Evolutionary conservation across 2,113 vertebrate genomes (phyloP).

Genomic region (Puntigrus tetrazona): DNA sequence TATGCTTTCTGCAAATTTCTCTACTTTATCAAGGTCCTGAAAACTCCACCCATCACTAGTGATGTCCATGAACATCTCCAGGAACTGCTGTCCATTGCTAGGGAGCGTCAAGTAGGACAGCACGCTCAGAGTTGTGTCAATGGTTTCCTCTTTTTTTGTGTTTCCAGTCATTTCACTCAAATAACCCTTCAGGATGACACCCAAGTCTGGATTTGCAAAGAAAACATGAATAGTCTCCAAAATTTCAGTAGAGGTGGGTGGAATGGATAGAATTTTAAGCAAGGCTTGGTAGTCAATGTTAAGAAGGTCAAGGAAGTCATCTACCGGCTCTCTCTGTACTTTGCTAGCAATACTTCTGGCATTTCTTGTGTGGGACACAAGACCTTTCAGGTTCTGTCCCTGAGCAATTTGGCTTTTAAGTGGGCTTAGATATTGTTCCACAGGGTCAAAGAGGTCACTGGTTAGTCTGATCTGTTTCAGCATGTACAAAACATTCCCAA

Average conservation of each 20-base stretch:
- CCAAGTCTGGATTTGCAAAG: conserved; percentile 70
- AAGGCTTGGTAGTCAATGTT: conserved; percentile 69
- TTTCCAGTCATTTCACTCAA: conserved; percentile 57
- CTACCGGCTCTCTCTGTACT: conserved; percentile 58
- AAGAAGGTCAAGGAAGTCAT: conserved; percentile 72
- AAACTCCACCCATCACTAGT: conserved; percentile 29
- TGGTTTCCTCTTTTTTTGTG: conserved; percentile 55
- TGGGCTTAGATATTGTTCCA: conserved; percentile 18
- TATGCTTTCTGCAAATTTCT: conserved; percentile 40
- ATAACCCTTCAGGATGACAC: conserved; percentile 65
- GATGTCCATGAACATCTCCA: conserved; percentile 42
- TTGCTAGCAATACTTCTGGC: conserved; percentile 19
- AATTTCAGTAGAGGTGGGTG: conserved; percentile 62
- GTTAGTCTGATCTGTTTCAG: conserved; percentile 60
- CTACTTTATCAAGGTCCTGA: conserved; percentile 7
- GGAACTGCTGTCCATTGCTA: conserved; percentile 50
- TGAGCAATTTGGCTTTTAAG: conserved; percentile 16
- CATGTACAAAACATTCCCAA: conserved; percentile 57
- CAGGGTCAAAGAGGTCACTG: conserved; percentile 36
- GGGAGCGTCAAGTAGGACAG: conserved; percentile 67
- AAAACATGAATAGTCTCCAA: conserved; percentile 69
- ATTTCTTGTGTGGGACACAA: conserved; percentile 15
- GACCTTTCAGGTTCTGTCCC: conserved; percentile 3
- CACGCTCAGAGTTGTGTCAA: conserved; percentile 62
- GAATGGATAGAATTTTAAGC: conserved; percentile 56